Evolutionary conservation across 2,113 vertebrate genomes (phyloP).

Genomic region (Sceloporus tristichus): DNA sequence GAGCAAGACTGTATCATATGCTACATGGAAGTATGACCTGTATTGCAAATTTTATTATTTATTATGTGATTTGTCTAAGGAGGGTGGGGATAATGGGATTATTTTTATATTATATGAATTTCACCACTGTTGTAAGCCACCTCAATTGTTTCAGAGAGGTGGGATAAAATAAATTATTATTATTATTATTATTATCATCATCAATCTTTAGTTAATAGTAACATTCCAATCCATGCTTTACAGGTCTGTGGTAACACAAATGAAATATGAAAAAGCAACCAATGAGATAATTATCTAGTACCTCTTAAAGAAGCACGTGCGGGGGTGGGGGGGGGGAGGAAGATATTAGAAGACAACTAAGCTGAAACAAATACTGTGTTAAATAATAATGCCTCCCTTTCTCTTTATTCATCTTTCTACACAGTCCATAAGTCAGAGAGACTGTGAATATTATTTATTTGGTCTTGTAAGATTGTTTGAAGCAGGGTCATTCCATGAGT

Average conservation of each 20-base stretch:
- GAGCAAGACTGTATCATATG: too few relatives aligned
- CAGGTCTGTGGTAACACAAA: neutral
- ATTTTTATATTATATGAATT: too few relatives aligned
- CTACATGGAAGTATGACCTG: too few relatives aligned
- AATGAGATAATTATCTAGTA: neutral
- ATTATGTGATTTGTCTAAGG: too few relatives aligned
- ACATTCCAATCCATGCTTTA: too few relatives aligned
- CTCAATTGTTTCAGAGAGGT: too few relatives aligned
- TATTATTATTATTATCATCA: too few relatives aligned
- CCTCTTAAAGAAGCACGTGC: neutral
- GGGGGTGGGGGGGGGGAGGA: neutral
- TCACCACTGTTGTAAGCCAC: too few relatives aligned
- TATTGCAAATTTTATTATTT: too few relatives aligned
- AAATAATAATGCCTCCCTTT: neutral
- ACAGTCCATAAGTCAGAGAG: neutral
- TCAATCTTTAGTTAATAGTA: too few relatives aligned
- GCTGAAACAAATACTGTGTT: neutral
- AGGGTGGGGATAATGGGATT: too few relatives aligned
- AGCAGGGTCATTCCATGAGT: neutral
- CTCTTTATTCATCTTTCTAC: neutral
- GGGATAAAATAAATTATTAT: too few relatives aligned
- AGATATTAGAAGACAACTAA: neutral
- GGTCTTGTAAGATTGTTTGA: conserved; percentile 4
- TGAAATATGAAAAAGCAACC: neutral
- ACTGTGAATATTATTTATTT: neutral